Evolutionary conservation across 2,113 vertebrate genomes (phyloP).

Genomic region (Telmatochromis brachygnathus): DNA sequence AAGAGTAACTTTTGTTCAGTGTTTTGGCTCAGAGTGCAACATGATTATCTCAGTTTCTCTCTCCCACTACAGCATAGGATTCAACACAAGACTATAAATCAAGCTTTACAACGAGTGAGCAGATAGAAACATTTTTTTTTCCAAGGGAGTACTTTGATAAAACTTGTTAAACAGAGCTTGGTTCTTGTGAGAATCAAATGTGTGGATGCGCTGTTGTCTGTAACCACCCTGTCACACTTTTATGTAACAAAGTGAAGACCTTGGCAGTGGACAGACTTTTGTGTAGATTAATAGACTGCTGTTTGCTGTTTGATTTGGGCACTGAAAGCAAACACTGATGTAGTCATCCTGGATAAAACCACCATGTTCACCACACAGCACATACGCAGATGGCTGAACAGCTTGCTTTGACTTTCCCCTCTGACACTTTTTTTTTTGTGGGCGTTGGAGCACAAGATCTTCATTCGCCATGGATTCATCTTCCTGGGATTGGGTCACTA

Average conservation of each 20-base stretch:
- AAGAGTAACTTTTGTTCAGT: neutral
- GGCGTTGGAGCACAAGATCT: neutral
- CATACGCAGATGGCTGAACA: constrained; percentile 54
- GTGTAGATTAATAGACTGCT: neutral
- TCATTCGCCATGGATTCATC: neutral
- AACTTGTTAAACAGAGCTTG: neutral
- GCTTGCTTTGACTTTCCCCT: constrained; percentile 48
- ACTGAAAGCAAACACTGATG: constrained; percentile 2
- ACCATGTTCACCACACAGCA: neutral
- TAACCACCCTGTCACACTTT: neutral
- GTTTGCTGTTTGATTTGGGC: constrained; percentile 1
- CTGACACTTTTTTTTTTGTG: constrained; percentile 29
- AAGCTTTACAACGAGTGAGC: neutral
- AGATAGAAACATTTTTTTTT: neutral
- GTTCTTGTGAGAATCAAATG: neutral
- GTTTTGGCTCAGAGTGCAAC: neutral
- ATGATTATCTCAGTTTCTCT: neutral
- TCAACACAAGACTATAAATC: neutral
- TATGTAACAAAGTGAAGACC: neutral
- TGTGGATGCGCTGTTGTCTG: neutral
- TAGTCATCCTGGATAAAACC: neutral
- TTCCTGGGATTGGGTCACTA: neutral
- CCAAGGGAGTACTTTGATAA: neutral
- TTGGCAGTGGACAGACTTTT: neutral
- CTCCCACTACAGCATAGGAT: neutral